phyloP scores from a whole-genome alignment of 2,113 vertebrate species.

The Daphoenositta chrysoptera region DNA sequence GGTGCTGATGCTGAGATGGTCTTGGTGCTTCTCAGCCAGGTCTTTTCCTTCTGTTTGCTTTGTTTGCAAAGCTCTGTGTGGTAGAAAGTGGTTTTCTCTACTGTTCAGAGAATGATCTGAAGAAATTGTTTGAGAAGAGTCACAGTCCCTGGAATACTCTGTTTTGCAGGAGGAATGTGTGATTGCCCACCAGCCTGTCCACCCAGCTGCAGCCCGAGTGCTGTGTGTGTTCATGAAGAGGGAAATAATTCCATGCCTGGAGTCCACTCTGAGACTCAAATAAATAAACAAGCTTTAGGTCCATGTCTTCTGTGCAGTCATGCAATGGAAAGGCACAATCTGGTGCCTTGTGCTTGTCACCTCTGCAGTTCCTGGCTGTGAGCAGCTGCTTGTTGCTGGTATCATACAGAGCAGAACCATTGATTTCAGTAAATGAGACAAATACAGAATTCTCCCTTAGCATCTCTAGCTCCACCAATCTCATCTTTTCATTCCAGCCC shows the following conservation, averaged over 20 bases:
- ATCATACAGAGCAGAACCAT: neutral
- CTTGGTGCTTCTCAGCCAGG: neutral
- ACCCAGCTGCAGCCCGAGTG: neutral
- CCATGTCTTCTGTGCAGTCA: neutral
- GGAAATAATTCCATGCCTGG: neutral
- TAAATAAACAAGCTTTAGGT: neutral
- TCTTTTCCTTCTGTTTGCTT: neutral
- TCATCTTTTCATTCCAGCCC: neutral
- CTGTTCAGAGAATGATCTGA: neutral
- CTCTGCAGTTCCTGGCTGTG: neutral
- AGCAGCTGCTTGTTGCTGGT: neutral
- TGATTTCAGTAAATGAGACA: neutral
- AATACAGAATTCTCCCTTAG: neutral
- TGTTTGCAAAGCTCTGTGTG: neutral
- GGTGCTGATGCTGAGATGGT: neutral
- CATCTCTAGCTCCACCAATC: neutral
- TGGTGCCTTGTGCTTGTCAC: neutral
- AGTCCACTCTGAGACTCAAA: neutral
- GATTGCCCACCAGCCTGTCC: neutral
- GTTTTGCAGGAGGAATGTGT: neutral
- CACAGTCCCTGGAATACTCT: neutral
- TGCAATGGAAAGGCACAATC: neutral
- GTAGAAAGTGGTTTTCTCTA: neutral
- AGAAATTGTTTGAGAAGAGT: neutral
- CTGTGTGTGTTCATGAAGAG: neutral